phyloP scores from a whole-genome alignment of 2,113 vertebrate genomes.

The Nestor notabilis region DNA sequence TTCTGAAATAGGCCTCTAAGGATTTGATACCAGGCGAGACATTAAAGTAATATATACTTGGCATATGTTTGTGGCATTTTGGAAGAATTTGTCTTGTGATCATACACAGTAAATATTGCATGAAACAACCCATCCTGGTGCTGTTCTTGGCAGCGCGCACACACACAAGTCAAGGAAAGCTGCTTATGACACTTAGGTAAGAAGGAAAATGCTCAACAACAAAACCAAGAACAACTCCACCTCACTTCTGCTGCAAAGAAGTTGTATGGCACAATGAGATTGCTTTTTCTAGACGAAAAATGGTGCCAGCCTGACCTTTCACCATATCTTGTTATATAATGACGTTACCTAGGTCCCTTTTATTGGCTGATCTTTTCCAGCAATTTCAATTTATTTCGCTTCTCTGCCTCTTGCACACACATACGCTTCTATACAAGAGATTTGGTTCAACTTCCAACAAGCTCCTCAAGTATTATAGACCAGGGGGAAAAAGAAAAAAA shows the following conservation, averaged over 20 bases:
- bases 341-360: neutral
- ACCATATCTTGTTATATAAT: fast-evolving
- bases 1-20: neutral
- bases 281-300: neutral
- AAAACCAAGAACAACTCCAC: fast-evolving
- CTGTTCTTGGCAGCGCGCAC: fast-evolving
- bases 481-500: neutral
- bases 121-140: neutral
- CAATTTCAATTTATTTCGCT: neutral
- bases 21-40: neutral
- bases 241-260: neutral
- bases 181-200: neutral
- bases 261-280: fast-evolving
- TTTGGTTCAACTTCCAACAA: neutral
- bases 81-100: neutral
- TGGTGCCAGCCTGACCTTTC: neutral
- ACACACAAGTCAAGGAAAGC: neutral
- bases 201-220: neutral
- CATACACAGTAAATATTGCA: neutral
- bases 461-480: neutral
- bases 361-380: neutral
- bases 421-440: neutral
- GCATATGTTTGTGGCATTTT: neutral
- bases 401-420: neutral
- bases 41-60: neutral